Percentiles rank a stretch among this genome's conserved stretches.
phyloP scores from a whole-genome alignment of 2,888 invertebrate species.

The Hermodice carunculata region DNA sequence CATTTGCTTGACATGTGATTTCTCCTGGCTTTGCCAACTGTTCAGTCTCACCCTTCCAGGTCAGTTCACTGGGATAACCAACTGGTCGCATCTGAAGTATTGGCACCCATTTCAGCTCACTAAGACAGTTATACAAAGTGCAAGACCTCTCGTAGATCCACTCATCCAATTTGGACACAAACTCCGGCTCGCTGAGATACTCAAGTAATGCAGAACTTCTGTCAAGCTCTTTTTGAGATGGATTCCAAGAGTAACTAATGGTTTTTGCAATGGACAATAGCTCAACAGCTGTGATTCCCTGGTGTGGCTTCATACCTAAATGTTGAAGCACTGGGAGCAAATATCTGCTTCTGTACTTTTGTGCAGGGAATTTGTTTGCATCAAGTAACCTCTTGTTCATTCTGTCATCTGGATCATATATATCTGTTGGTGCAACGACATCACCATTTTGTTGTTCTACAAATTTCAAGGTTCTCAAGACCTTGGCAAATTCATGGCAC shows the following conservation, averaged over 20 bases:
- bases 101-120: conserved; percentile 32
- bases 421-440: conserved; percentile 23
- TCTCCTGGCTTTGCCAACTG: conserved; percentile 16
- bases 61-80: conserved; percentile 26
- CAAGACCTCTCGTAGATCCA: conserved; percentile 18
- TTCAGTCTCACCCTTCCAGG: background rate
- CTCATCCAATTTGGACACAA: conserved; percentile 16
- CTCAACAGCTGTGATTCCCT: conserved; percentile 30
- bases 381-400: conserved; percentile 31
- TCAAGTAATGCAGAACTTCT: conserved; percentile 30
- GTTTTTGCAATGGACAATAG: conserved; percentile 37
- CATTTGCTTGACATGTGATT: conserved; percentile 17
- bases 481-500: conserved; percentile 16
- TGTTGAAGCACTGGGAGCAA: conserved; percentile 31
- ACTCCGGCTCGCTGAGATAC: conserved; percentile 15
- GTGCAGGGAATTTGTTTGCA: conserved; percentile 42
- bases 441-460: conserved; percentile 19
- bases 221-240: too few relatives aligned
- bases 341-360: conserved; percentile 17
- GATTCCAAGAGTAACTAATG: too few relatives aligned
- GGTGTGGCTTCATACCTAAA: conserved; percentile 39
- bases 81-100: conserved; percentile 23
- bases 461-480: conserved; percentile 32
- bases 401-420: conserved; percentile 42
- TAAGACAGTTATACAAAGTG: conserved; percentile 23